phyloP scores from a whole-genome alignment of 2,888 invertebrate species.

The Phania funesta region DNA sequence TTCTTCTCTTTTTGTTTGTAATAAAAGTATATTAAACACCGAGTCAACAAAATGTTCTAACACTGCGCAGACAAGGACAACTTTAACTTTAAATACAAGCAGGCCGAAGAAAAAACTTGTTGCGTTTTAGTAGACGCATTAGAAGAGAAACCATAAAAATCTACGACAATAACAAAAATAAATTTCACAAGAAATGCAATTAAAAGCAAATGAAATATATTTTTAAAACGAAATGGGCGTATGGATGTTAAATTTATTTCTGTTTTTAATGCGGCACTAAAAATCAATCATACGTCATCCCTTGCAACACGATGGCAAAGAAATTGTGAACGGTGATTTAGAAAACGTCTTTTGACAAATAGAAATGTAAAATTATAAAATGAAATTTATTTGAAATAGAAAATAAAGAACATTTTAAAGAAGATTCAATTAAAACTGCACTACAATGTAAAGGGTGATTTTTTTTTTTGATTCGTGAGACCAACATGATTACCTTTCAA shows the following conservation, averaged over 20 bases:
- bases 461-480: too few species aligned
- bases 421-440: too few species aligned
- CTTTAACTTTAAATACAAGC: background rate
- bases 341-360: too few species aligned
- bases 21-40: conserved; percentile 1
- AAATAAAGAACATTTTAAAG: too few species aligned
- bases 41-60: background rate
- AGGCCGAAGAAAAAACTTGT: conserved; percentile 24
- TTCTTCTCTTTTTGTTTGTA: too few species aligned
- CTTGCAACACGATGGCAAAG: background rate
- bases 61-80: conserved; percentile 50
- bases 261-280: background rate
- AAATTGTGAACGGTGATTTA: background rate
- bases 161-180: background rate
- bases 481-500: too few species aligned
- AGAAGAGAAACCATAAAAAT: too few species aligned
- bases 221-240: conserved; percentile 9
- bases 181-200: background rate
- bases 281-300: conserved; percentile 43
- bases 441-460: too few species aligned
- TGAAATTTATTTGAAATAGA: too few species aligned
- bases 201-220: background rate
- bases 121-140: too few species aligned
- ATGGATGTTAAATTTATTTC: conserved; percentile 31
- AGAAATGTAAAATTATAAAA: too few species aligned